Conservation (phyloP, 2,797 vertebrate genomes). For the Dermochelys coriacea region DNA sequence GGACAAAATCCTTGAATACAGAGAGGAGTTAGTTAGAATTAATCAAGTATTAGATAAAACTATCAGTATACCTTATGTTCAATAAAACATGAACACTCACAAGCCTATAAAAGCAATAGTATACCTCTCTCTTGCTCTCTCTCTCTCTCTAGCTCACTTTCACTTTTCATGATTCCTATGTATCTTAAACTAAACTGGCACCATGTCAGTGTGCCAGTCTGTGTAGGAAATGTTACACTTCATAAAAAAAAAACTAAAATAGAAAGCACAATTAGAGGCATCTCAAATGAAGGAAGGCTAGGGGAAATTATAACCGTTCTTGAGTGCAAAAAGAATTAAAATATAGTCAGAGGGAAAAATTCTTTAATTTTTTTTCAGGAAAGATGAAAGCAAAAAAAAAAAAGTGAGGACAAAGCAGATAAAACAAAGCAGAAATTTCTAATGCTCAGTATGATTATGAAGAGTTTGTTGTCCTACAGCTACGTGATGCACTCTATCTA, state of each 20-base stretch:
- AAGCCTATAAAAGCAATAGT: background rate
- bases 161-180: background rate
- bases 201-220: background rate
- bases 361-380: background rate
- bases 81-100: background rate
- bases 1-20: fast-evolving
- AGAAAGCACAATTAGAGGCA: background rate
- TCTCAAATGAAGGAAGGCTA: background rate
- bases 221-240: background rate
- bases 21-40: background rate
- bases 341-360: background rate
- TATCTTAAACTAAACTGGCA: background rate
- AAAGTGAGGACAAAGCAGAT: no score
- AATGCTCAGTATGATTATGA: fast-evolving
- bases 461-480: background rate
- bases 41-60: background rate
- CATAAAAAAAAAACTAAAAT: background rate
- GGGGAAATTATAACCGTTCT: background rate
- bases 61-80: fast-evolving
- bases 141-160: background rate
- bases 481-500: background rate
- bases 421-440: background rate
- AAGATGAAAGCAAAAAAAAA: background rate
- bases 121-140: background rate
- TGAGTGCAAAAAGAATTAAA: background rate